Evolutionary conservation across 53 echinoderm and acorn worm genomes (phyloP), one percentile per base, ranked within the genome.

Genomic region (Stichopus horrens): DNA sequence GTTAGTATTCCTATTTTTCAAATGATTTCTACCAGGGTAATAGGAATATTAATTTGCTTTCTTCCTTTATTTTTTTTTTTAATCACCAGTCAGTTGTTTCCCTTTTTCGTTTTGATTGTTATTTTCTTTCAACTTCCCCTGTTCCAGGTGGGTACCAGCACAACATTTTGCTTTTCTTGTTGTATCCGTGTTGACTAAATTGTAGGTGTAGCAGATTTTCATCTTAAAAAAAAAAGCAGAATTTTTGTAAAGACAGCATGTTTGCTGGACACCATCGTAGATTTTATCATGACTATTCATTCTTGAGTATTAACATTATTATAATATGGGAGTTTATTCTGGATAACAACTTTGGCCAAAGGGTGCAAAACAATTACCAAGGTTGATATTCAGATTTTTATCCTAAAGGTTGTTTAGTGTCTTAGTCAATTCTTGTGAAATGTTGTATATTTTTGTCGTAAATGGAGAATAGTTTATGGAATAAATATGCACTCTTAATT

Each of bases 391-490:
- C 81, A 81, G 81, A 81, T 81, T 81, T 81, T 81, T 57, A 81
- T 71, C 6, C 21, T 56, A 56, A 57, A 81, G 55, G 55, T 81
- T 81, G 81, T 81, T 56, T 56, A 81, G 81, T 81, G 81, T 81
- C 81, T 81, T 56, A 58, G 81, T 81, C 81, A 57, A 22, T 81
- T 81, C 58, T 81, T 81, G 81, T 81, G 81, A 81, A 81, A 81
- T 56, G 57, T 56, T 81, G 81, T 81, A 81, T 81, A 81, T 81
- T 81, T 81, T 81, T 81, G 81, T 81, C 81, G 14, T 81, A 53
- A 56, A 81, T 81, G 81, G 81, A 81, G 57, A 81, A 79, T 79
- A 81, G 81, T 81, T 81, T 81, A 81, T 81, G 81, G 81, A 81
- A 81, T 81, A 81, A 56, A 81, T 81, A 81, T 81, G 81, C 81